Evolutionary conservation across 2,797 vertebrate species (phyloP).

Genomic region (Nyctalus aviator): DNA sequence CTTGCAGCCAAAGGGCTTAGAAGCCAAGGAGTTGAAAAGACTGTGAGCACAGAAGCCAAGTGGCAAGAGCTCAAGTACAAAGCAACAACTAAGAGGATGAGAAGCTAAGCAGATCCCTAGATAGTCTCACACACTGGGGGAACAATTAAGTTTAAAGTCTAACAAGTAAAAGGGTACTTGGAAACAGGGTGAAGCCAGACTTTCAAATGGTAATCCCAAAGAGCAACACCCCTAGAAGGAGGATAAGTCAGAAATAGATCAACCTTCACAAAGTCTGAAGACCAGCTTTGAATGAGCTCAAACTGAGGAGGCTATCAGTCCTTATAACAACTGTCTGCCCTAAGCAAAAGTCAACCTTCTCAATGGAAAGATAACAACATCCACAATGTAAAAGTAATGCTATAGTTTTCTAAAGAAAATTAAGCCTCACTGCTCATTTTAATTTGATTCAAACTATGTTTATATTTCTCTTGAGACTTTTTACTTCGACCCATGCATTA

Average conservation of each 20-base stretch:
- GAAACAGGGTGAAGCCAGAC: background rate
- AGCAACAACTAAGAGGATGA: background rate
- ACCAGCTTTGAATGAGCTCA: background rate
- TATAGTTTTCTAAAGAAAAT: background rate
- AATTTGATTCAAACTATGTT: background rate
- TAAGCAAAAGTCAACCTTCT: background rate
- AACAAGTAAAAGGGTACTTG: background rate
- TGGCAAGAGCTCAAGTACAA: constrained; percentile 25
- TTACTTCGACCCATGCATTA: background rate
- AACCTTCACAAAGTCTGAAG: background rate
- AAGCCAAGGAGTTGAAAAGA: constrained; percentile 31
- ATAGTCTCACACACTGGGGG: background rate
- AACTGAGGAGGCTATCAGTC: background rate
- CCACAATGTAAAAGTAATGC: background rate
- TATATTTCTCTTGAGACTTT: background rate
- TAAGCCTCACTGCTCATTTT: background rate
- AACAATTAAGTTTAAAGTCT: background rate
- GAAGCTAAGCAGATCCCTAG: background rate
- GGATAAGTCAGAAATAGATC: background rate
- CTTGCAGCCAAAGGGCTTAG: background rate
- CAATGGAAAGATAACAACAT: background rate
- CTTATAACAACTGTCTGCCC: background rate
- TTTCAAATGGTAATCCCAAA: background rate
- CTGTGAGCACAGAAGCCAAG: background rate
- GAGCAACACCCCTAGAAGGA: background rate